Conservation (phyloP, 2,888 invertebrate genomes). For the Pseudeuparius sepicola region DNA sequence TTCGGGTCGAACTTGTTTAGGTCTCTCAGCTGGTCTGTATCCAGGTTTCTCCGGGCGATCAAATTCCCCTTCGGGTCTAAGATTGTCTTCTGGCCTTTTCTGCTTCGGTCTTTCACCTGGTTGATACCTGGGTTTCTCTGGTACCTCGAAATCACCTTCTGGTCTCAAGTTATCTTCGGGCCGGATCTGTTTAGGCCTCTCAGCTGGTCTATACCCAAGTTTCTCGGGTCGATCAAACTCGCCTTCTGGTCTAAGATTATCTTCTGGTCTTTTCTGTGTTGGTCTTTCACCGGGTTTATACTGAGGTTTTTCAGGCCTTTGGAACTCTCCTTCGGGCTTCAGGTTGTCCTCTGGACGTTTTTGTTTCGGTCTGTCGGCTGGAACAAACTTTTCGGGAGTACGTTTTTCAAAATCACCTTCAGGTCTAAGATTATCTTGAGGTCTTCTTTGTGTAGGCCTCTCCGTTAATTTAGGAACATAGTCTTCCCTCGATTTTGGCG, state of each 20-base stretch:
- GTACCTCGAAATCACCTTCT: slow-evolving; percentile 44
- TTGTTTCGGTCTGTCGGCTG: slow-evolving; percentile 34
- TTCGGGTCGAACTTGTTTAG: slow-evolving; percentile 31
- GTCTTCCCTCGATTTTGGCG: slow-evolving; percentile 39
- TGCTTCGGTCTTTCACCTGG: slow-evolving; percentile 40
- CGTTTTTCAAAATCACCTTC: slow-evolving; percentile 42
- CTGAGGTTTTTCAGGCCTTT: slow-evolving; percentile 24
- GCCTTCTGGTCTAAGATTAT: slow-evolving; percentile 47
- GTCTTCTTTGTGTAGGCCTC: slow-evolving; percentile 37
- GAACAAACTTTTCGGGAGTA: slow-evolving; percentile 28
- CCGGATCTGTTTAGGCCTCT: slow-evolving; percentile 29
- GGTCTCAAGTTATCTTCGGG: slow-evolving; percentile 41
- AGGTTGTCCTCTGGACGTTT: slow-evolving; percentile 55
- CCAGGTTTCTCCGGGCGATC: slow-evolving; percentile 37
- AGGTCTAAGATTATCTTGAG: slow-evolving; percentile 40
- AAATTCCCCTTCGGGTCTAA: slow-evolving; percentile 37
- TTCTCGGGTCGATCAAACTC: slow-evolving; percentile 40
- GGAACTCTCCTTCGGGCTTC: slow-evolving; percentile 39
- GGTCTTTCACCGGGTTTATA: slow-evolving; percentile 34
- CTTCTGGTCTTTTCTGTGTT: slow-evolving; percentile 32
- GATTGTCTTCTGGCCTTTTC: slow-evolving; percentile 42
- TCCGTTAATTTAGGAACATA: slow-evolving; percentile 35
- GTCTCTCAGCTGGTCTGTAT: slow-evolving; percentile 35
- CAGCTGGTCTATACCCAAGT: slow-evolving; percentile 33
- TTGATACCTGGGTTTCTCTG: slow-evolving; percentile 35